These are phyloP conservation scores for Sitta europaea DNA, from an alignment of 2,113 vertebrate species.

Conservation along the genomic window DNA sequence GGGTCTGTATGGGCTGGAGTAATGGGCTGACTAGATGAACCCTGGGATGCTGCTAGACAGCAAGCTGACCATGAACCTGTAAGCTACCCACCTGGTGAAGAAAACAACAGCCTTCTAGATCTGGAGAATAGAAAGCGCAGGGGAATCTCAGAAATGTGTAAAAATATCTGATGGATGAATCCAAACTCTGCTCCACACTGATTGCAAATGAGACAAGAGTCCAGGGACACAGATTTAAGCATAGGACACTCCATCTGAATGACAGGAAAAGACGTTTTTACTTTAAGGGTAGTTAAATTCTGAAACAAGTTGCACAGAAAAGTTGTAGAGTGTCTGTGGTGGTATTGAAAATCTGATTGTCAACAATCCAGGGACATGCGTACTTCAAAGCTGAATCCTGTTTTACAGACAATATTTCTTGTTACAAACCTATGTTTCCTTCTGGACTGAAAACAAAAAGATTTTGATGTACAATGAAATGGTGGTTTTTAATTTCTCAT, in stretches of 20 bases:
- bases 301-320: neutral
- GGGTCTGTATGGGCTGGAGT: neutral
- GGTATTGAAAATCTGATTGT: neutral
- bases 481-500: neutral
- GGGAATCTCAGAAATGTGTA: neutral
- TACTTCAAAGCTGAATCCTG: neutral
- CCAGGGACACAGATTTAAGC: neutral
- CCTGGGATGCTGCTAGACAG: neutral
- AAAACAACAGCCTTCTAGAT: neutral
- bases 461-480: neutral
- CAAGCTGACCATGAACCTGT: neutral
- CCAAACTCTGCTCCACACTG: neutral
- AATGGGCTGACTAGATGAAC: neutral
- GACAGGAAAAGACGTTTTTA: rapidly evolving
- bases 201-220: neutral
- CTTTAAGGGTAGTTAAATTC: neutral
- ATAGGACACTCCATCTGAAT: neutral
- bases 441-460: neutral
- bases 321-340: rapidly evolving
- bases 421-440: neutral
- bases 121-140: neutral
- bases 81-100: neutral
- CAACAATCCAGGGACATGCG: neutral
- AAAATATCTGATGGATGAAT: neutral
- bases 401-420: neutral